phyloP scores from a whole-genome alignment of 2,113 vertebrate species.

The Oxyruncus cristatus region DNA sequence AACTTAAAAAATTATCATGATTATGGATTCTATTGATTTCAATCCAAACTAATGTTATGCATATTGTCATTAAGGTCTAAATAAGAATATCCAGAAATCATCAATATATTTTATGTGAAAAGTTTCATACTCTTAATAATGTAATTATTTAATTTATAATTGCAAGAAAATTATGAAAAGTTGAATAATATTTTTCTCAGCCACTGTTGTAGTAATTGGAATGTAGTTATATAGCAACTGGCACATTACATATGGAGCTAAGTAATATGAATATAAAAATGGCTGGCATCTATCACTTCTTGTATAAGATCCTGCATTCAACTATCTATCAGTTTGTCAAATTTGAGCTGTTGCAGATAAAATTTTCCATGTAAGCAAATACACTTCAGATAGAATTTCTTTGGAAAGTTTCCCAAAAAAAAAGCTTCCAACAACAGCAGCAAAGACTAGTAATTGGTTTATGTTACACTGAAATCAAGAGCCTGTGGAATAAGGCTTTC shows the following conservation, averaged over 20 bases:
- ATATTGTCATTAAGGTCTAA: not conserved
- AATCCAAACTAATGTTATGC: not conserved
- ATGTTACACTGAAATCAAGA: not conserved
- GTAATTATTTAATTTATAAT: not conserved
- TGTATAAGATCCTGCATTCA: not conserved
- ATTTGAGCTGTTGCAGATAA: constrained; percentile 14
- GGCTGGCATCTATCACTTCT: not conserved
- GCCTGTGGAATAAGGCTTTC: not conserved
- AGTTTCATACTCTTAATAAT: not conserved
- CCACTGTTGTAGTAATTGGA: not conserved
- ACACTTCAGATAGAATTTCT: not conserved
- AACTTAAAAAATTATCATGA: not conserved
- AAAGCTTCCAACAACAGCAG: not conserved
- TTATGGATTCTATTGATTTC: not conserved
- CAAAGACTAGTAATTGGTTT: not conserved
- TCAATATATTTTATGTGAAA: not conserved
- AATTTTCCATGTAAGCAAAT: not conserved
- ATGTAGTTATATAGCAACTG: not conserved
- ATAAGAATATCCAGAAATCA: not conserved
- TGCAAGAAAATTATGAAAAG: not conserved
- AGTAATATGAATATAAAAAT: not conserved
- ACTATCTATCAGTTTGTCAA: constrained; percentile 1
- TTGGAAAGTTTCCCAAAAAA: not conserved
- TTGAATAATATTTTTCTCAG: not conserved
- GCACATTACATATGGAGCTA: not conserved